A percentile compares a stretch with the other conserved stretches of the same genome.
Evolutionary conservation across 2,797 vertebrate species (phyloP).

Genomic region (Acanthurus tractus): DNA sequence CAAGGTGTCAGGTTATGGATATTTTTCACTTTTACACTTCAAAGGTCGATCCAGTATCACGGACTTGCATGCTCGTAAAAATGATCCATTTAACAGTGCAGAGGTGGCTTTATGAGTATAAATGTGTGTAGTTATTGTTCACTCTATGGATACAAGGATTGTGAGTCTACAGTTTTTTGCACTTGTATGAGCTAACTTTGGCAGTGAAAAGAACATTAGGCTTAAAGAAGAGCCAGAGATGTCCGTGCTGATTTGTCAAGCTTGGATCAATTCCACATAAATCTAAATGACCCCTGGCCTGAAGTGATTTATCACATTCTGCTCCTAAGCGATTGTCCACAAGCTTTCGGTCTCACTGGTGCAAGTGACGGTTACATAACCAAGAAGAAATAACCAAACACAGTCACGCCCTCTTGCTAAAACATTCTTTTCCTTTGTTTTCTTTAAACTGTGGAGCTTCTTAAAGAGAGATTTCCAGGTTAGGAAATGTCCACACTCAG

Average conservation of each 20-base stretch:
- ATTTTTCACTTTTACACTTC: conserved; percentile 29
- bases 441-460: conserved; percentile 17
- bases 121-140: conserved; percentile 39
- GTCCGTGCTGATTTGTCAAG: conserved; percentile 67
- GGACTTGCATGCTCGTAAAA: conserved; percentile 43
- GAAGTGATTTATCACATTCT: conserved; percentile 66
- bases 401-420: conserved; percentile 61
- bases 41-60: conserved; percentile 10
- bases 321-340: conserved; percentile 62
- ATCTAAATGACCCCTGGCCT: conserved; percentile 69
- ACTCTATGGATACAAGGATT: conserved; percentile 22
- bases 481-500: conserved; percentile 20
- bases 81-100: conserved; percentile 15
- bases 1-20: conserved; percentile 35
- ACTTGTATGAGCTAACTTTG: conserved; percentile 50
- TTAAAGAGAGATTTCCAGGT: conserved; percentile 26
- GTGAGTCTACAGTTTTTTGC: conserved; percentile 10
- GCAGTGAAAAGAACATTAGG: conserved; percentile 6
- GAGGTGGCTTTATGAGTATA: conserved; percentile 14
- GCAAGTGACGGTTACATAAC: conserved; percentile 73
- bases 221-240: conserved; percentile 45
- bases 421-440: conserved; percentile 47
- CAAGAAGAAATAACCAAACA: conserved; percentile 58
- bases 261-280: conserved; percentile 66
- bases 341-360: conserved; percentile 49